Conservation (phyloP, 2,113 vertebrate species). For the Cyanoliseus patagonus region DNA sequence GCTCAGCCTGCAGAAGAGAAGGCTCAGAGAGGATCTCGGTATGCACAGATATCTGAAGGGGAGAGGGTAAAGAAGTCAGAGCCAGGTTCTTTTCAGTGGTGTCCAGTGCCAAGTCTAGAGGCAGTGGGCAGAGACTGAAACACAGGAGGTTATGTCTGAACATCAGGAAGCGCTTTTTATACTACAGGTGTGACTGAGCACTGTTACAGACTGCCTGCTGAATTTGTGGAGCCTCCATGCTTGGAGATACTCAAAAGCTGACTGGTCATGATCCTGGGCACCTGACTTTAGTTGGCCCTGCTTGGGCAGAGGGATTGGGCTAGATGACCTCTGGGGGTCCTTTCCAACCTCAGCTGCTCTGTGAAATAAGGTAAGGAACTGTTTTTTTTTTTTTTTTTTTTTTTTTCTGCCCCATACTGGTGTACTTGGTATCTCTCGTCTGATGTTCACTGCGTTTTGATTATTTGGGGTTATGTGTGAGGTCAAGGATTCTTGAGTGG, state of each 20-base stretch:
- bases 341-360: background rate
- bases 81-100: background rate
- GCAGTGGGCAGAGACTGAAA: background rate
- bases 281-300: background rate
- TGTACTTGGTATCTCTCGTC: background rate
- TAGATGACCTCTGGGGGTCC: background rate
- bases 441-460: background rate
- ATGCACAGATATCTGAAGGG: background rate
- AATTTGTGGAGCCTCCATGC: background rate
- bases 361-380: background rate
- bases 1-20: background rate
- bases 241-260: background rate
- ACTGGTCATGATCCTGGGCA: background rate
- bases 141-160: background rate
- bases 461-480: background rate
- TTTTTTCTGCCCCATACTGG: fast-evolving
- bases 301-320: background rate
- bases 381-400: too few relatives aligned
- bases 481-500: background rate
- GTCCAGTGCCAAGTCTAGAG: background rate
- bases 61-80: background rate
- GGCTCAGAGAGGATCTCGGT: background rate
- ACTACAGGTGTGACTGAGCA: background rate
- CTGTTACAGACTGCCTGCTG: background rate
- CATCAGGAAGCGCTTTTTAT: background rate